Evolutionary conservation across 2,888 invertebrate species (phyloP).

Genomic region (Lasioglossum marginatum): DNA sequence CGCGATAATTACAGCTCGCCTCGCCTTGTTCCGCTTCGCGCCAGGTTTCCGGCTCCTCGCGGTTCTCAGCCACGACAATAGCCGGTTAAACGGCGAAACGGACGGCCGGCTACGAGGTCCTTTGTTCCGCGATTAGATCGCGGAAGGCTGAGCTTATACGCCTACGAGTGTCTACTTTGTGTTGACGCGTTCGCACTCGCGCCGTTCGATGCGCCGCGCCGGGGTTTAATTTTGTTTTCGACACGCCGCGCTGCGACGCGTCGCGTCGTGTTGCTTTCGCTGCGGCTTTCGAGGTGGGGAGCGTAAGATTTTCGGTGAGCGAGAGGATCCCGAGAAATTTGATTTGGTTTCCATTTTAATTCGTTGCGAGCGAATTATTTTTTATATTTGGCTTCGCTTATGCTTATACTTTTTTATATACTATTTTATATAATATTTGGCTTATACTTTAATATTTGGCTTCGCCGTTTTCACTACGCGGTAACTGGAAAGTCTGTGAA

Average conservation of each 20-base stretch:
- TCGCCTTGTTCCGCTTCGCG: slow-evolving; percentile 8
- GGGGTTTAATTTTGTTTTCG: neutral
- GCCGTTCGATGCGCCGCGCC: neutral
- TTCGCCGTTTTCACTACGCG: neutral
- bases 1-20: slow-evolving; percentile 44
- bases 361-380: too few species aligned
- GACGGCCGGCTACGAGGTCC: slow-evolving; percentile 25
- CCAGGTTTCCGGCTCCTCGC: neutral
- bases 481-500: neutral
- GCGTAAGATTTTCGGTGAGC: neutral
- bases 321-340: neutral
- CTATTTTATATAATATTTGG: too few species aligned
- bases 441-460: neutral
- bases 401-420: too few species aligned
- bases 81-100: slow-evolving; percentile 48
- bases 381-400: too few species aligned
- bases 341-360: neutral
- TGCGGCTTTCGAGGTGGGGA: neutral
- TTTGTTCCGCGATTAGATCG: slow-evolving; percentile 56
- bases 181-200: slow-evolving; percentile 32
- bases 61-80: slow-evolving; percentile 34
- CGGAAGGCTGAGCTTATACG: slow-evolving; percentile 28
- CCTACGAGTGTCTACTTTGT: slow-evolving; percentile 29
- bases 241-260: neutral
- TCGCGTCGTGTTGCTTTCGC: neutral